phyloP scores from a whole-genome alignment of 2,888 invertebrate genomes.

The Neoascia interrupta region DNA sequence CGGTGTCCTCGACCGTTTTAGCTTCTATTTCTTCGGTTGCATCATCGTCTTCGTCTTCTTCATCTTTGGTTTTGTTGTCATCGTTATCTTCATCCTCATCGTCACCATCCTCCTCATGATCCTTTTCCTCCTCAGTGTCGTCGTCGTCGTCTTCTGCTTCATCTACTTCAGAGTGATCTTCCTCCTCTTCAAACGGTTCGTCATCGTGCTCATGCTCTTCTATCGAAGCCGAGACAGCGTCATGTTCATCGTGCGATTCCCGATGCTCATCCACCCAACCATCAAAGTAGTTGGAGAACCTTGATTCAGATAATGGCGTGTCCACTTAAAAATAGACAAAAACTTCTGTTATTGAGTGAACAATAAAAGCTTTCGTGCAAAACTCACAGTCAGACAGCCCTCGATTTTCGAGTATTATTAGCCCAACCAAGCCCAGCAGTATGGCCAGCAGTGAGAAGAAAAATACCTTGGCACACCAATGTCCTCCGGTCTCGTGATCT shows the following conservation, averaged over 20 bases:
- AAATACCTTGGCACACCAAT: slow-evolving; percentile 90
- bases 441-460: slow-evolving; percentile 88
- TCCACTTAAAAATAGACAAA: slow-evolving; percentile 80
- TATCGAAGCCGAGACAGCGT: slow-evolving; percentile 75
- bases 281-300: slow-evolving; percentile 87
- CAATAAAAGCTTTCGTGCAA: no score
- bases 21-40: slow-evolving; percentile 75
- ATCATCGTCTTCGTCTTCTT: slow-evolving; percentile 74
- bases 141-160: slow-evolving; percentile 72
- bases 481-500: slow-evolving; percentile 89
- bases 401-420: slow-evolving; percentile 89
- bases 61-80: slow-evolving; percentile 74
- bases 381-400: slow-evolving; percentile 89
- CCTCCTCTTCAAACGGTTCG: slow-evolving; percentile 74
- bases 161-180: slow-evolving; percentile 73
- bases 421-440: slow-evolving; percentile 86
- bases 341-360: no score
- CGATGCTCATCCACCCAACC: slow-evolving; percentile 85
- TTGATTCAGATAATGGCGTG: slow-evolving; percentile 83
- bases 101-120: slow-evolving; percentile 72
- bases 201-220: slow-evolving; percentile 77
- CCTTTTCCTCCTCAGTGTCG: slow-evolving; percentile 70
- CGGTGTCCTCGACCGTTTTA: slow-evolving; percentile 73
- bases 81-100: slow-evolving; percentile 79
- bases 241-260: slow-evolving; percentile 76